Conservation (phyloP, 53 echinoderm and acorn worm species). For the Patiria pectinifera region DNA sequence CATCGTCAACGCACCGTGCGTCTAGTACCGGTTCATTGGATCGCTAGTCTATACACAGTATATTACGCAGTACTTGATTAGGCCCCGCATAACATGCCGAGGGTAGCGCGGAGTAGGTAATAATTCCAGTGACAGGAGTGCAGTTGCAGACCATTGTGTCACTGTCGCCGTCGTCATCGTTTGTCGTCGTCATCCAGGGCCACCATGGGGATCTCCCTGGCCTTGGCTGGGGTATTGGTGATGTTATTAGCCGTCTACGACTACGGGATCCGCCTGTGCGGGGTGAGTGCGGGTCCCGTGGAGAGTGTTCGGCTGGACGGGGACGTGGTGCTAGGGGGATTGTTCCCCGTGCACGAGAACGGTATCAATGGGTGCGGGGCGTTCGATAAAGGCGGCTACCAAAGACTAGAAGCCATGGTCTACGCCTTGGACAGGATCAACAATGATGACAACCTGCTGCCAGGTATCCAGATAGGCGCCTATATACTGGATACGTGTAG, state of each 20-base stretch:
- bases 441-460: conserved; percentile 70
- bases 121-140: neutral
- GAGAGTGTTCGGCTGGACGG: conserved; percentile 66
- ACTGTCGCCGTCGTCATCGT: neutral
- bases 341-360: conserved; percentile 89
- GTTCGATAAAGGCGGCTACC: conserved; percentile 86
- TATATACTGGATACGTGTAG: conserved; percentile 89
- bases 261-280: neutral
- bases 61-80: neutral
- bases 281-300: neutral
- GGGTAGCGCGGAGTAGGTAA: conserved; percentile 14
- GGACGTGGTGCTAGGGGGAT: conserved; percentile 87
- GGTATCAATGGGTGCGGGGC: conserved; percentile 83
- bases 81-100: conserved; percentile 28
- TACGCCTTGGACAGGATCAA: conserved; percentile 90
- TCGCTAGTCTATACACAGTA: conserved; percentile 14
- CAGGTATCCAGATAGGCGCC: conserved; percentile 84
- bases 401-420: conserved; percentile 95
- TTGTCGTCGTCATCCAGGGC: neutral
- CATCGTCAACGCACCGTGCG: conserved; percentile 34
- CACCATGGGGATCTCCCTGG: conserved; percentile 18
- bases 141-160: neutral
- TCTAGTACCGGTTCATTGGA: neutral
- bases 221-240: conserved; percentile 20
- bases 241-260: neutral